These are phyloP conservation scores for Megaleporinus macrocephalus DNA, from an alignment of 2,113 vertebrate species.

Conservation along the genomic window DNA sequence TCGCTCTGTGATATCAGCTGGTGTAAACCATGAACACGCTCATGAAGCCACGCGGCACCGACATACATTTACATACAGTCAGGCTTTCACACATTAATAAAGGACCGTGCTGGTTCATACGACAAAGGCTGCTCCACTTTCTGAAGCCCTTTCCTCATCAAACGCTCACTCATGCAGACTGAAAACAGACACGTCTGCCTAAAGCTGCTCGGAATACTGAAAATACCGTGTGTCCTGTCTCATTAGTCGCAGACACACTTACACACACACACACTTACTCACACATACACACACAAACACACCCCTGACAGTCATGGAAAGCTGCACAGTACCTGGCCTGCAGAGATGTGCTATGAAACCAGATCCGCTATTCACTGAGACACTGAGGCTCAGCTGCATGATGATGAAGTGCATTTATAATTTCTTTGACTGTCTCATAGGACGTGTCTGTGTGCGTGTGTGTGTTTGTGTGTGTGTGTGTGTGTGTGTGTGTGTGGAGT, in stretches of 20 bases:
- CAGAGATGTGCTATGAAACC: constrained; percentile 40
- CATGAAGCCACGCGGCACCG: too few species aligned
- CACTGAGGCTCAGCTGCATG: constrained; percentile 19
- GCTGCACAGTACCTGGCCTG: constrained; percentile 49
- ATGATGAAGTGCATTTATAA: constrained; percentile 51
- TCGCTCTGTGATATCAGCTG: too few species aligned
- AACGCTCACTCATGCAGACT: not conserved
- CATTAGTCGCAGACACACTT: constrained; percentile 24
- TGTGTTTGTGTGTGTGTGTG: constrained; percentile 33
- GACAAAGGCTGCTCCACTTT: not conserved
- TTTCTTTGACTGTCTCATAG: constrained; percentile 48
- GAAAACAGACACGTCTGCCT: constrained; percentile 17
- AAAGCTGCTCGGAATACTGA: not conserved
- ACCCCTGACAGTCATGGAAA: constrained; percentile 50
- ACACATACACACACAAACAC: constrained; percentile 38
- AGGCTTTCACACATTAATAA: too few species aligned
- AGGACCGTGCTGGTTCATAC: too few species aligned
- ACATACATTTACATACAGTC: too few species aligned
- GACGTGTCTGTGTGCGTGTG: constrained; percentile 26
- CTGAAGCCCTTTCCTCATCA: not conserved
- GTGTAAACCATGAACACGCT: too few species aligned
- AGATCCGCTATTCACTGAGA: constrained; percentile 45
- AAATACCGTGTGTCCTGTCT: constrained; percentile 39
- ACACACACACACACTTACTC: constrained; percentile 21
- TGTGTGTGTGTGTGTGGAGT: constrained; percentile 5